Evolutionary conservation across 2,888 invertebrate species (phyloP), one percentile per base, ranked within the genome.

Genomic region (Pherbina coryleti): DNA sequence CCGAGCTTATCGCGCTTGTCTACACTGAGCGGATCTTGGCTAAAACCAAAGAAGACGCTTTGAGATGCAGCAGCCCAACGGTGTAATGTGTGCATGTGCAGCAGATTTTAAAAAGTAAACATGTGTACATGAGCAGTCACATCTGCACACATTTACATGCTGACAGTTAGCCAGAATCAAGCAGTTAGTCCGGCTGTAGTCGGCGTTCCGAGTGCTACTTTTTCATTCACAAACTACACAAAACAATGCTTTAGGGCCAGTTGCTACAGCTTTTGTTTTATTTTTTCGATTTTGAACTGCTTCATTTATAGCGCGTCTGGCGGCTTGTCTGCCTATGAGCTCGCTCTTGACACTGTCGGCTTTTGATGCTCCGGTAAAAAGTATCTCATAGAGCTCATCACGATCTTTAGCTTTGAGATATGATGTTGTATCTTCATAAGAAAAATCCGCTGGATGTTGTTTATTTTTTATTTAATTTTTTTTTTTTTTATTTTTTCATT

Each of bases 381-480:
- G 78, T 77, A 79, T 81, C 79, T 69, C 78, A 70, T 66, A 76
- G 75, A 74, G 62, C 74, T 55, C 78, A 81, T 75, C 79, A 74
- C 80, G 83, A 84, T 84, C 84, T 74, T 62, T 67, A 74, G 37
- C 44, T 72, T 11, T 37, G n/a, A 75, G 81, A 81, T 22, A 25
- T 22, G 57, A 81, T 81, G 44, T 11, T 44, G 44, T 84, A 85
- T 83, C 85, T 85, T 85, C 81, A 81, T 79, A 82, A 82, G 86
- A 84, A 84, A 82, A 83, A 81, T 80, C 82, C 81, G 80, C 81
- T 83, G 82, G 79, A 82, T 80, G 82, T 82, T 79, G 80, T 84
- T 84, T 84, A 85, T 84, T 84, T 82, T 85, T 84, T 84, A 75
- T 80, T 82, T 84, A 81, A 4, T 31, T 31, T 31, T 31, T 31